Evolutionary conservation across 2,113 vertebrate genomes (phyloP), one percentile per base, ranked within the genome.

Genomic region (Tachysurus vachellii): DNA sequence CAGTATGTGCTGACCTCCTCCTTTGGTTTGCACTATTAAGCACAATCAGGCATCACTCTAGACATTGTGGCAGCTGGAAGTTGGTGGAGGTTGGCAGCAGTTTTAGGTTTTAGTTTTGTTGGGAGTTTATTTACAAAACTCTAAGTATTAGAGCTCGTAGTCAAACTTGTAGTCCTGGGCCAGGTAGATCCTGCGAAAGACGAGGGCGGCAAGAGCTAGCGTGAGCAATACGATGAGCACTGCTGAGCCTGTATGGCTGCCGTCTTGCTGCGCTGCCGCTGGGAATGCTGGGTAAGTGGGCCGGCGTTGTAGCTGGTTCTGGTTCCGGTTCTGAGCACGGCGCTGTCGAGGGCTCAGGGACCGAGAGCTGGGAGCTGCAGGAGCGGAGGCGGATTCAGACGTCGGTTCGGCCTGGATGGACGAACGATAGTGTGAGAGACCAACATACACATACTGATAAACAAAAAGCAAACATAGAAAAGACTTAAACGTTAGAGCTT

Each of bases 121-220:
- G 81, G 1, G 56, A 42, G 47, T 73, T 71, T 42, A 9, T 75
- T 42, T 19, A 36, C 47, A 1, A 36, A 59, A 16, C 9, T 26
- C 11, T 64, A 14, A 28, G 28, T 54, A 82, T 97, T 95, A 99
- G 79, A 99, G 95, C 90, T 99, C 97, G 80, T 96, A 97, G 93
- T 97, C 96, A 89, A 99, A 98, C 91, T 97, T 95, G 90, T 97
- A 98, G 89, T 99, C 98, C 1, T 99, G 95, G 80, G 97, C 96
- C 93, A 99, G 91, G 92, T 96, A 99, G 94, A 99, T 96, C 88
- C 98, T 95, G 83, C 98, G 97, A 90, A 99, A 99, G 92, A 99
- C 97, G 88, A 99, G 98, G 0, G 96, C 97, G 12, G 97, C 97
- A 84, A 99, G 93, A 0, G 97, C 97, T 59, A 99, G 95, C 84